Base-by-base conservation (phyloP, 2,888 invertebrate species). In the Maniola hyperantus region DNA sequence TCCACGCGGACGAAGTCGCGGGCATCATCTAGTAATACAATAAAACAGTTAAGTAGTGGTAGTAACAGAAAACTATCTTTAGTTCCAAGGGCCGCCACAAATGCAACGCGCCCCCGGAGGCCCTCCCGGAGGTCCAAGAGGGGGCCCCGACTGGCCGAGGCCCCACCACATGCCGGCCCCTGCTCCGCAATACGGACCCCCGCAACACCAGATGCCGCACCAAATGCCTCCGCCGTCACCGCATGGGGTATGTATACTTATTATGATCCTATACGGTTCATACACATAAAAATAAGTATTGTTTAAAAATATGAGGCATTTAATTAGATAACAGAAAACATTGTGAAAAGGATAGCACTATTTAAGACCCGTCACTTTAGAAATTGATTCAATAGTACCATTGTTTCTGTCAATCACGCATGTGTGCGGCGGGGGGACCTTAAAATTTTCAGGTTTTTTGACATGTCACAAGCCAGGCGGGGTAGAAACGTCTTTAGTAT, bases 141-240 rank as follows among this genome's bases (percentile, higher is more conserved):
- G 87, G 1, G 84, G 87, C 0, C 85, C 85, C 1, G 91, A 89
- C 71, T 91, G 92, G 92, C 88, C 86, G 6, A 87, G 91, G 8
- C 86, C 86, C 0, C 88, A 84, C 7, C 90, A 89, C 77, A 76
- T 89, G 83, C 88, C 82, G 65, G 90, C 88, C 62, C 89, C 86
- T 44, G 84, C 86, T 65, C 90, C 89, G 46, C 89, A 88, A 78
- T 88, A 90, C 76, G 88, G 88, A 6, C 91, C 90, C 8, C 92
- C 91, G 68, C 92, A 90, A 66, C 91, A 92, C 70, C 91, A 91
- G 71, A 82, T 89, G 84, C 88, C 85, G 60, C 91, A 90, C 62
- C 91, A 90, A 74, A 84, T 90, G 88, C 89, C 91, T 34, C 91
- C 91, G 42, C 90, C 89, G 48, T 91, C 91, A 36, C 89, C 89